These are phyloP conservation scores for Lacerta bilineata DNA, from an alignment of 2,797 vertebrate species.

Conservation along the genomic window DNA sequence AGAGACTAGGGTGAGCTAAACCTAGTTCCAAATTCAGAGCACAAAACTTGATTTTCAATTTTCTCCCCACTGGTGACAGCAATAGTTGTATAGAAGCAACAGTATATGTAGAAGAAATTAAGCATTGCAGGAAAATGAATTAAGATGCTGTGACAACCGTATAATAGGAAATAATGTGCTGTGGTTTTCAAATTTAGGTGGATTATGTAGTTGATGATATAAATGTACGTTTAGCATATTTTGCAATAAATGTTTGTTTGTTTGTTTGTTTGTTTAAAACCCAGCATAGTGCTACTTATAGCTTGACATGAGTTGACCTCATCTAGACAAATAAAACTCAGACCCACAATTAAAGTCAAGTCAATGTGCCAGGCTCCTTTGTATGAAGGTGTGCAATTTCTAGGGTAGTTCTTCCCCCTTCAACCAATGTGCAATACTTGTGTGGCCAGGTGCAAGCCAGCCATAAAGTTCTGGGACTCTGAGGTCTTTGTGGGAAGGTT, in stretches of 20 bases:
- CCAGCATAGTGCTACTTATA: not conserved
- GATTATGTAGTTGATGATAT: not conserved
- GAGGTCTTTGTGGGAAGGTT: not conserved
- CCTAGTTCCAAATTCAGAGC: too few species aligned
- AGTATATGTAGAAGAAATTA: too few species aligned
- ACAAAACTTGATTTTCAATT: not conserved
- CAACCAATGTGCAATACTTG: not conserved
- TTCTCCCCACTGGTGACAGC: not conserved
- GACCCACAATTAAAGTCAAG: not conserved
- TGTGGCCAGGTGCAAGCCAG: not conserved
- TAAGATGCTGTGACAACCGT: not conserved
- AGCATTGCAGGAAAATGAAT: too few species aligned
- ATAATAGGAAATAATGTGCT: not conserved
- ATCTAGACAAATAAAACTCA: not conserved
- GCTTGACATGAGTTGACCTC: not conserved
- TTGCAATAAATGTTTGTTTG: not conserved
- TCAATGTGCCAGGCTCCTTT: not conserved
- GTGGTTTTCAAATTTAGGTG: not conserved
- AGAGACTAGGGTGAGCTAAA: too few species aligned
- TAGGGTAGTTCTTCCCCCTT: not conserved
- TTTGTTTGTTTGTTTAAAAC: not conserved
- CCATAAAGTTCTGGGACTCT: not conserved
- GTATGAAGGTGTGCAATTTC: not conserved
- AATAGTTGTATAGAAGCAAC: not conserved
- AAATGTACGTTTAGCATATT: not conserved